Evolutionary conservation across 2,113 vertebrate species (phyloP), one percentile per base, ranked within the genome.

Genomic region (Numida meleagris): DNA sequence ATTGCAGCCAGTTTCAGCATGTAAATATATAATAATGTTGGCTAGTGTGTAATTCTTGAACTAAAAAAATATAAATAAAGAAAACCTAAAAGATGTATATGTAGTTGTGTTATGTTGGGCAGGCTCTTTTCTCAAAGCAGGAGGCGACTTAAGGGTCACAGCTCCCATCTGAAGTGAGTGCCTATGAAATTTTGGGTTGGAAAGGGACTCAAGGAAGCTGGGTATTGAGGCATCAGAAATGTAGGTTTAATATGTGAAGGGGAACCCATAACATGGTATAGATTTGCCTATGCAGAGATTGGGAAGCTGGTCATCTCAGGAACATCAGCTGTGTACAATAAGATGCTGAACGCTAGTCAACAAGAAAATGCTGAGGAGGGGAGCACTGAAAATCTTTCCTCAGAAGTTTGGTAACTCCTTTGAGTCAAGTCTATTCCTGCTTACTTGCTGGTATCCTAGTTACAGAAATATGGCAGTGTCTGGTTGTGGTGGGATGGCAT

Each of bases 1-100:
- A 98, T 92, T 98, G 97, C 98, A 98, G 97, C 97, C 98, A 98
- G 97, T 98, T 98, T 98, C 97, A 98, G 98, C 98, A 98, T 98
- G 98, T 98, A 98, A 98, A 98, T 98, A 98, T 97, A 98, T 97
- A 98, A 97, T 97, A 98, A 97, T 98, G 98, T 98, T 98, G 98
- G 96, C 97, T 98, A 98, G 97, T 98, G 98, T 98, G 98, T 98
- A 98, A 98, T 98, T 98, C 98, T 98, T 98, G 97, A 98, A 96
- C 94, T 98, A 97, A 98, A 98, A 96, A 98, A 98, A 97, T 98
- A 98, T 96, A 98, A 98, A 98, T 98, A 98, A 98, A 98, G 97
- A 97, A 97, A 97, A 97, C 91, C 92, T 97, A 97, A 98, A 98
- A 96, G 93, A 88, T 89, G 72, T 93, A 67, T 53, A 90, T 83